A percentile compares a stretch with the other conserved stretches of the same genome.
Evolutionary conservation across 2,797 vertebrate species (phyloP).

Genomic region (Chaetophractus vellerosus): DNA sequence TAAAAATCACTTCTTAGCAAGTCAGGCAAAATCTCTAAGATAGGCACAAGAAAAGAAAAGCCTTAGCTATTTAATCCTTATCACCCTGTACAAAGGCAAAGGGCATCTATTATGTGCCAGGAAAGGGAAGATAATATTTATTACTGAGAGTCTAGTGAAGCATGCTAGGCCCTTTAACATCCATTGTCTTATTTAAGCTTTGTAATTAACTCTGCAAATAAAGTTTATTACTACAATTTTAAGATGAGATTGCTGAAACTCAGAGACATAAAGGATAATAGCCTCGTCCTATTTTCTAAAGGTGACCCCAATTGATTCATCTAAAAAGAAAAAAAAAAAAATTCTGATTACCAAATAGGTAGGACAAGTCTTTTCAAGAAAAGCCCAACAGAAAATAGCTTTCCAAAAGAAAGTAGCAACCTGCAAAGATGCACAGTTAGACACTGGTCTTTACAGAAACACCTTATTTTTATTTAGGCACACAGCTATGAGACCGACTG

Average conservation of each 20-base stretch:
- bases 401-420: neutral
- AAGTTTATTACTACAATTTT: neutral
- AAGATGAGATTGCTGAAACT: neutral
- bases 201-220: neutral
- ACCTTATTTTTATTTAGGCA: no score
- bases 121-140: neutral
- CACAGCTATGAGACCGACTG: accelerated
- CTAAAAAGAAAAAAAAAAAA: neutral
- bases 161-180: no score
- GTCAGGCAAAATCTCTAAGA: neutral
- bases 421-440: accelerated
- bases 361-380: neutral
- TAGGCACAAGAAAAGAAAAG: no score
- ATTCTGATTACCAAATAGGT: neutral
- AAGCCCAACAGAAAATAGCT: accelerated
- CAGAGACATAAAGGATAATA: neutral
- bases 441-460: neutral
- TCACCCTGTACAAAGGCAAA: neutral
- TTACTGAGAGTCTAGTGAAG: neutral
- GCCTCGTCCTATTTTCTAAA: neutral
- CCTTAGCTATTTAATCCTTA: neutral
- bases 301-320: neutral
- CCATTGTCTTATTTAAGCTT: neutral
- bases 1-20: neutral
- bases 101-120: no score